These are phyloP conservation scores for Oryctes rhinoceros DNA, from an alignment of 1,140 invertebrate genomes.

Conservation along the genomic window DNA sequence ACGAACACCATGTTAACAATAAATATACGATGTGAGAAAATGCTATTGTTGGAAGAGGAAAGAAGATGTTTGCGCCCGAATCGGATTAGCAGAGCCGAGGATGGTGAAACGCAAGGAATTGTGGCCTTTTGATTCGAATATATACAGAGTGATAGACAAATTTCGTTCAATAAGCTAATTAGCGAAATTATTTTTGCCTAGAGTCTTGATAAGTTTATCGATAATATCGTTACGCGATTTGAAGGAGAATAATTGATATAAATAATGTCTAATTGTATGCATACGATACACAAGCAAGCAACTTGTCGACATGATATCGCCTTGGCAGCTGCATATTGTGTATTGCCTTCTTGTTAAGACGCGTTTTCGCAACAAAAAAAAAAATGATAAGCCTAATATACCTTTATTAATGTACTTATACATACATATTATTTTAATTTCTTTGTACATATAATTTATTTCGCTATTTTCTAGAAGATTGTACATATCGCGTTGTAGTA, in stretches of 20 bases:
- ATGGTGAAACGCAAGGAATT: not conserved
- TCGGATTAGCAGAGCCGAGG: not conserved
- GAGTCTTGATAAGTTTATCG: not conserved
- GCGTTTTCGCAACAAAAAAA: slow-evolving; percentile 1
- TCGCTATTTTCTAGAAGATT: not conserved
- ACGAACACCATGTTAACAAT: slow-evolving; percentile 54
- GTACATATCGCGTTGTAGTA: not conserved
- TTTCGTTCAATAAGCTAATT: too few relatives aligned
- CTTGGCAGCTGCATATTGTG: slow-evolving; percentile 10
- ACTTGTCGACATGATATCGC: slow-evolving; percentile 1
- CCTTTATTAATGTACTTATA: not conserved
- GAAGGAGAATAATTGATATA: not conserved
- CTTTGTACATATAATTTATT: slow-evolving; percentile 32
- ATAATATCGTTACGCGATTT: not conserved
- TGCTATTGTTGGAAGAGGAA: not conserved
- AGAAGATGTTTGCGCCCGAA: not conserved
- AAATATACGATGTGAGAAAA: slow-evolving; percentile 57
- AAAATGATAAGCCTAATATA: not conserved
- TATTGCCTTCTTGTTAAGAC: not conserved
- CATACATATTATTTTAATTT: not conserved
- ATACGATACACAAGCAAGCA: slow-evolving; percentile 2
- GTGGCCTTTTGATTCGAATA: too few relatives aligned
- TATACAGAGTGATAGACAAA: too few relatives aligned
- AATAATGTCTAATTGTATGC: not conserved
- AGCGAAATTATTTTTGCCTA: too few relatives aligned